Conservation (phyloP, 2,113 vertebrate genomes). For the Sapajus apella region DNA sequence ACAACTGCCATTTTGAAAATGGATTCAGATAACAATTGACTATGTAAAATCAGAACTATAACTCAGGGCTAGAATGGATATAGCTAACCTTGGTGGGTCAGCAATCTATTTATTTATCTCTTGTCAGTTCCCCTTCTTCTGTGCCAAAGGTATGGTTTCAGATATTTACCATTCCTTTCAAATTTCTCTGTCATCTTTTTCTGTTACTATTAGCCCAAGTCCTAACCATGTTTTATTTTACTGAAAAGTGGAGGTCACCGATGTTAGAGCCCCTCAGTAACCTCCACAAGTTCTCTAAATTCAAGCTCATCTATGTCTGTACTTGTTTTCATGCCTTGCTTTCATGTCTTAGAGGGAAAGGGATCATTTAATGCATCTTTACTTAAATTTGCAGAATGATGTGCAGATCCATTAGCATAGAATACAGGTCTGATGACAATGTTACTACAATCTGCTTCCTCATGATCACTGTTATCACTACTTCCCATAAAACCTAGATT, state of each 20-base stretch:
- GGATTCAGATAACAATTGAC: not conserved
- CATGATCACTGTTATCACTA: not conserved
- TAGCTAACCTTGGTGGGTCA: not conserved
- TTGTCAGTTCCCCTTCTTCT: not conserved
- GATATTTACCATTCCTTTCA: not conserved
- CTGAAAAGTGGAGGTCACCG: not conserved
- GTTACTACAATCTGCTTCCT: not conserved
- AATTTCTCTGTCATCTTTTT: not conserved
- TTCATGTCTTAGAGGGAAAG: not conserved
- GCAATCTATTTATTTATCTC: not conserved
- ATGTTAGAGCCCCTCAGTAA: not conserved
- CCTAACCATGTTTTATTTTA: not conserved
- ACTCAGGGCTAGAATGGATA: not conserved
- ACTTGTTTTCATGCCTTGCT: not conserved
- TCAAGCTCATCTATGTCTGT: not conserved
- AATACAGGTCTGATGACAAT: not conserved
- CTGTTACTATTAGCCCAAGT: not conserved
- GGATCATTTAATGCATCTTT: not conserved
- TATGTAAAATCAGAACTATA: not conserved
- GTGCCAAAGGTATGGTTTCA: not conserved
- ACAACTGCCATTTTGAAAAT: not conserved
- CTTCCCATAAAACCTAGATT: not conserved
- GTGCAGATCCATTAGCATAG: not conserved
- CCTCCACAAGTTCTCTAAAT: not conserved
- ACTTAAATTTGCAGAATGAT: not conserved